Conservation (phyloP, 1,140 invertebrate genomes). For the Rhyacophila brunnea region DNA sequence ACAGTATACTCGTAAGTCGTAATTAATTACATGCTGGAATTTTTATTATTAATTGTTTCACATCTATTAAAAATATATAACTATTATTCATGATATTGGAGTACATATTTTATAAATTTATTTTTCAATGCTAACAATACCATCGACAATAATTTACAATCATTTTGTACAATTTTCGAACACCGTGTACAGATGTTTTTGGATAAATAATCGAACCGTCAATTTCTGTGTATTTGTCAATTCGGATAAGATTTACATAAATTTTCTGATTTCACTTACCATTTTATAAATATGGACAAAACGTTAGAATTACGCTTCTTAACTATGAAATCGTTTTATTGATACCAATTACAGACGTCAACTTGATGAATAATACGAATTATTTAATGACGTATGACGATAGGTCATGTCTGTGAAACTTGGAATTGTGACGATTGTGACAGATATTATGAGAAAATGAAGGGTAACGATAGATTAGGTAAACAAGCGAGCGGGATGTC, state of each 20-base stretch:
- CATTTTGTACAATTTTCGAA: neutral
- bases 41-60: too few relatives aligned
- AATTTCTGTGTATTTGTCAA: slow-evolving; percentile 26
- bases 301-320: neutral
- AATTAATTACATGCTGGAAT: too few relatives aligned
- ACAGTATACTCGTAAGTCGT: too few relatives aligned
- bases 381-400: slow-evolving; percentile 17
- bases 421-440: slow-evolving; percentile 42
- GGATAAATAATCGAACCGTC: slow-evolving; percentile 27
- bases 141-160: too few relatives aligned
- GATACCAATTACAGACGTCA: neutral
- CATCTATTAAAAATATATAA: too few relatives aligned
- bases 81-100: too few relatives aligned
- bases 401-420: slow-evolving; percentile 45
- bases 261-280: slow-evolving; percentile 10
- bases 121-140: too few relatives aligned
- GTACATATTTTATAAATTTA: too few relatives aligned
- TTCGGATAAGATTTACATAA: slow-evolving; percentile 20
- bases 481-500: slow-evolving; percentile 48
- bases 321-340: neutral
- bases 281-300: slow-evolving; percentile 8
- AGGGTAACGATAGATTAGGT: slow-evolving; percentile 49
- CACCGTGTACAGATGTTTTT: slow-evolving; percentile 10
- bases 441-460: slow-evolving; percentile 50
- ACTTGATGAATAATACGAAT: neutral